Evolutionary conservation across 2,797 vertebrate genomes (phyloP).

Genomic region (Lophura swinhoii): DNA sequence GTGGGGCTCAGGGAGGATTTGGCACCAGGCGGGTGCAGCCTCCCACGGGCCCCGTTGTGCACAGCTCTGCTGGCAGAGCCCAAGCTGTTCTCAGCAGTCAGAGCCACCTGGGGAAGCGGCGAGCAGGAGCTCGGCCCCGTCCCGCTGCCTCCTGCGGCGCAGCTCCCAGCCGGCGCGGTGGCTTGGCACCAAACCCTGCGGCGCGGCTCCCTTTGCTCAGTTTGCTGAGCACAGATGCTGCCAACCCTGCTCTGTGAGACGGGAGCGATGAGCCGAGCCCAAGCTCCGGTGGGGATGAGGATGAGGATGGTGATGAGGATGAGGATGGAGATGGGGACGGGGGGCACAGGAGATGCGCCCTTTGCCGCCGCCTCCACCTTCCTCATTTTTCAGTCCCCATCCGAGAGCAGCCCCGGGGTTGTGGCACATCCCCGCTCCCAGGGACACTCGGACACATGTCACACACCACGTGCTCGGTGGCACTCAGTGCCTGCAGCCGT

Average conservation of each 20-base stretch:
- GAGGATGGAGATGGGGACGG: not conserved
- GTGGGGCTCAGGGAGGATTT: constrained; percentile 27
- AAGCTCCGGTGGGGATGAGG: accelerated
- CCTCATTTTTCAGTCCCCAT: not conserved
- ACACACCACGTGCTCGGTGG: not conserved
- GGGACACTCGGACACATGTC: not conserved
- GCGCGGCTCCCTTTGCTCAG: not conserved
- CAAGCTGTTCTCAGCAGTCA: constrained; percentile 46
- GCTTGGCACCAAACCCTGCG: not conserved
- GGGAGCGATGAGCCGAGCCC: not conserved
- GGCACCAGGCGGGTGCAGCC: not conserved
- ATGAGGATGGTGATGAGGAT: too few species aligned
- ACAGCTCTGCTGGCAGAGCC: not conserved
- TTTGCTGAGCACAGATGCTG: not conserved
- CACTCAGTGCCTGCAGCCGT: not conserved
- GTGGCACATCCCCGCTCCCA: not conserved
- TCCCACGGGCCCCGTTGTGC: constrained; percentile 1
- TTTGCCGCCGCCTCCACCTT: not conserved
- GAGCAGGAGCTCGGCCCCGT: not conserved
- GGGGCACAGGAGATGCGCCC: accelerated
- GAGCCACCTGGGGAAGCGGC: not conserved
- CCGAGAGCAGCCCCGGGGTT: not conserved
- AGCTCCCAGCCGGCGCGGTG: not conserved
- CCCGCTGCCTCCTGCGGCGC: not conserved
- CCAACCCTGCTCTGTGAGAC: accelerated